Evolutionary conservation across 2,797 vertebrate species (phyloP).

Genomic region (Liparis tanakae): DNA sequence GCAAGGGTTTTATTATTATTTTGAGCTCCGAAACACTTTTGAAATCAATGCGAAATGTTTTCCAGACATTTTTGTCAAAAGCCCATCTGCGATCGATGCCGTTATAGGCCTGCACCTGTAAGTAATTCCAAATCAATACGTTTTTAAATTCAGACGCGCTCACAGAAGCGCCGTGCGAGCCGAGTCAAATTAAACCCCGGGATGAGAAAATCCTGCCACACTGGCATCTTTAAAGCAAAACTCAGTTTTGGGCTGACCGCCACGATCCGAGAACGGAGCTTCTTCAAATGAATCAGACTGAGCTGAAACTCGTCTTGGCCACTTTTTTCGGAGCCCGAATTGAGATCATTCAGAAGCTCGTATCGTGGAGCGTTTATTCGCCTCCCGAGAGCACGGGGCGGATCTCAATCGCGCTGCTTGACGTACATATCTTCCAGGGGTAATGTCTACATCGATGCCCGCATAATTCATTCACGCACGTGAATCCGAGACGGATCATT

Average conservation of each 20-base stretch:
- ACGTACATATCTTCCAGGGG: background rate
- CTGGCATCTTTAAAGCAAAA: background rate
- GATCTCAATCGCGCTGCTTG: constrained; percentile 18
- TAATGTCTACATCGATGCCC: constrained; percentile 22
- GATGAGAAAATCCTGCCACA: constrained; percentile 22
- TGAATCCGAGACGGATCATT: constrained; percentile 33
- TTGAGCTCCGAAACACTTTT: constrained; percentile 41
- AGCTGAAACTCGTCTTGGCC: constrained; percentile 5
- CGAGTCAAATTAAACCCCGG: constrained; percentile 31
- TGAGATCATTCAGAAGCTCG: background rate
- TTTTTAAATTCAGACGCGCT: constrained; percentile 60
- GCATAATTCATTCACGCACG: constrained; percentile 18
- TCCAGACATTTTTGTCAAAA: constrained; percentile 58
- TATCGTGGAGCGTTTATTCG: constrained; percentile 1
- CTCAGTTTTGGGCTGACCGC: constrained; percentile 18
- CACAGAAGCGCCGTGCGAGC: constrained; percentile 22
- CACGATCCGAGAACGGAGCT: background rate
- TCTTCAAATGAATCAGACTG: constrained; percentile 16
- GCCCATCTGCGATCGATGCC: constrained; percentile 55
- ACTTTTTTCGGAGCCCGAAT: background rate
- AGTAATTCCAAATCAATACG: constrained; percentile 64
- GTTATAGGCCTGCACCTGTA: constrained; percentile 48
- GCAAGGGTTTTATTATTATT: constrained; percentile 29
- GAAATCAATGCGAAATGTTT: constrained; percentile 61
- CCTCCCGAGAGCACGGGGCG: background rate